Conservation (phyloP, 1,140 invertebrate genomes). For the Scylla paramamosain region DNA sequence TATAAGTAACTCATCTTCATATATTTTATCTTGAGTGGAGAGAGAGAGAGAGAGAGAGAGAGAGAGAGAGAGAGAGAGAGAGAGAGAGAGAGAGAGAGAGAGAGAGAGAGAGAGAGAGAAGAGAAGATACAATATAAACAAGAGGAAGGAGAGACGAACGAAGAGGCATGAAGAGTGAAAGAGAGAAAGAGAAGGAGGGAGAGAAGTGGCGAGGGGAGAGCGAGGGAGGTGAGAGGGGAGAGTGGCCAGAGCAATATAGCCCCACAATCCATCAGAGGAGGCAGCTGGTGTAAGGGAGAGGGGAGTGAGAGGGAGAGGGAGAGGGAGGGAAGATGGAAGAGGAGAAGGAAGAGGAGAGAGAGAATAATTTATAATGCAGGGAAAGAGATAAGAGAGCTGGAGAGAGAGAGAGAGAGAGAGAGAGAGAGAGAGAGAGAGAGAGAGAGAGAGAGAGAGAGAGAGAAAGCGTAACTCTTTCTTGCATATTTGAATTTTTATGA, state of each 20-base stretch:
- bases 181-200: not conserved
- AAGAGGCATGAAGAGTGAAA: too few relatives aligned
- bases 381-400: not conserved
- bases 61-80: too few relatives aligned
- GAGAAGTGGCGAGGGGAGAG: not conserved
- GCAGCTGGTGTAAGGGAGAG: not conserved
- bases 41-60: not conserved
- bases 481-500: too few relatives aligned
- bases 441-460: not conserved
- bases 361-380: not conserved
- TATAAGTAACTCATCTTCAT: too few relatives aligned
- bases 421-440: not conserved
- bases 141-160: not conserved
- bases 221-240: not conserved
- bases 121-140: not conserved
- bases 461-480: not conserved
- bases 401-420: not conserved
- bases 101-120: not conserved
- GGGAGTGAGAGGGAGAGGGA: not conserved
- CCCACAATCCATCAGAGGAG: slow-evolving; percentile 8
- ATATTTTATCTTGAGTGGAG: too few relatives aligned
- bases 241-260: not conserved
- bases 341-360: not conserved
- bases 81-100: not conserved
- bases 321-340: not conserved